A percentile compares a stretch with the other conserved stretches of the same genome.
These are phyloP conservation scores for Prorops nasuta DNA, from an alignment of 1,140 invertebrate species.

Conservation along the genomic window DNA sequence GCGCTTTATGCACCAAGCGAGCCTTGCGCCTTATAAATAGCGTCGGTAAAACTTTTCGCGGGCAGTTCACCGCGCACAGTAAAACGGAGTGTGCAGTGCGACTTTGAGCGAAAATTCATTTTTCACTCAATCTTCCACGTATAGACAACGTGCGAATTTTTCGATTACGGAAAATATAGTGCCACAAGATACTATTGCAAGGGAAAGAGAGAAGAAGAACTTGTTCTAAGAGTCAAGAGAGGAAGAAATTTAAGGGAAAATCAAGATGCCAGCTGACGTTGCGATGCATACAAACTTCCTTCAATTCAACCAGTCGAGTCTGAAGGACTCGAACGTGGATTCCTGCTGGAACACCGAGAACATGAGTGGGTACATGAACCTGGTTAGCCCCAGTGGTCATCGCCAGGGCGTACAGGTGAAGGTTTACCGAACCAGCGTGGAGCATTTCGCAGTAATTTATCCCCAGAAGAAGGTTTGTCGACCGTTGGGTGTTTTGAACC, in stretches of 20 bases:
- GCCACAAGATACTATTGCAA: neutral
- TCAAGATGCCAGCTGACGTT: slow-evolving; percentile 53
- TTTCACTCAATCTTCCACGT: neutral
- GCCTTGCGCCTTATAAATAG: slow-evolving; percentile 27
- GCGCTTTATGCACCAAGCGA: neutral
- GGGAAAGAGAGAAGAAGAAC: neutral
- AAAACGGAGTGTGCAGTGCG: no score
- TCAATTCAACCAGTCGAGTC: slow-evolving; percentile 37
- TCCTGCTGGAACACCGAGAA: slow-evolving; percentile 62
- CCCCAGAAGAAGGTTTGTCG: slow-evolving; percentile 66
- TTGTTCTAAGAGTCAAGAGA: neutral
- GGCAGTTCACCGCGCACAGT: slow-evolving; percentile 21
- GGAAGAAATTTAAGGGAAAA: neutral
- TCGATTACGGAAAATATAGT: neutral
- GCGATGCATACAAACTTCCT: slow-evolving; percentile 48
- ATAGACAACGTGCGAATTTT: neutral
- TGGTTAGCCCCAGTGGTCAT: slow-evolving; percentile 60
- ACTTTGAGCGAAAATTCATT: neutral
- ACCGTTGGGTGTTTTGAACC: slow-evolving; percentile 63
- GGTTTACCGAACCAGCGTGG: slow-evolving; percentile 65
- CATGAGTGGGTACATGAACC: slow-evolving; percentile 63
- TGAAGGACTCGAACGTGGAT: slow-evolving; percentile 40
- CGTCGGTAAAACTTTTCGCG: slow-evolving; percentile 22
- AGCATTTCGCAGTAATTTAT: slow-evolving; percentile 68
- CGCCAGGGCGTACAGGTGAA: slow-evolving; percentile 64